Evolutionary conservation across 1,140 invertebrate species (phyloP), one percentile per base, ranked within the genome.

Genomic region (Contarinia nasturtii): DNA sequence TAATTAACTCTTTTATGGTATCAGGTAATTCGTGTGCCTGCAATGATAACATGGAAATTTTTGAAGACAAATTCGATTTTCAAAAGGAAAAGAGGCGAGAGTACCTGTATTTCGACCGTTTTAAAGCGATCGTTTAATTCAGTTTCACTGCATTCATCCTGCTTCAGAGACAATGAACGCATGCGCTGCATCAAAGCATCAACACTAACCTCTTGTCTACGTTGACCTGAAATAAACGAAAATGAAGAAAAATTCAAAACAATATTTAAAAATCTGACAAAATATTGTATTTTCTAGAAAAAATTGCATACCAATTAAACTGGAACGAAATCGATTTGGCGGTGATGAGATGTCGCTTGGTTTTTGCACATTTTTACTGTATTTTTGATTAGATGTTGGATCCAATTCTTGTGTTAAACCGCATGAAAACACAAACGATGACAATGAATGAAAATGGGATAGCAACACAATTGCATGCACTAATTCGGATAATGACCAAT

Each of bases 371-470:
- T 5, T 10, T 27, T 27, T 27, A 27, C 10, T 27, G 27, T 27
- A 48, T 49, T 63, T 64, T 21, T 58, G 58, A 57, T 61, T 61
- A 54, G 59, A 60, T 48, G 59, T 40, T 33, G 56, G 54, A 57
- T 77, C 74, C 48, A 79, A 62, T 63, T 87, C 83, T 54, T 81
- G 75, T 55, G 78, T 80, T 38, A 89, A 76, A 33, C 86, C 85
- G 66, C 82, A 87, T 51, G 84, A 87, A 61, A 82, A 86, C 19
- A 88, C 82, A 65, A 90, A 89, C 48, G 80, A 85, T 53, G 79
- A 83, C 10, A 91, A 67, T 12, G 82, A 79, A 67, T 91, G 87
- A 67, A 90, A 90, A 65, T 91, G 86, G 45, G 82, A 77, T 53
- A 91, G 63, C 33, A 91, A 70, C 18, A 86, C 82, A 55, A 90